Percentiles rank a stretch among this genome's conserved stretches.
phyloP scores from a whole-genome alignment of 2,113 vertebrate genomes.

The Triplophysa dalaica region DNA sequence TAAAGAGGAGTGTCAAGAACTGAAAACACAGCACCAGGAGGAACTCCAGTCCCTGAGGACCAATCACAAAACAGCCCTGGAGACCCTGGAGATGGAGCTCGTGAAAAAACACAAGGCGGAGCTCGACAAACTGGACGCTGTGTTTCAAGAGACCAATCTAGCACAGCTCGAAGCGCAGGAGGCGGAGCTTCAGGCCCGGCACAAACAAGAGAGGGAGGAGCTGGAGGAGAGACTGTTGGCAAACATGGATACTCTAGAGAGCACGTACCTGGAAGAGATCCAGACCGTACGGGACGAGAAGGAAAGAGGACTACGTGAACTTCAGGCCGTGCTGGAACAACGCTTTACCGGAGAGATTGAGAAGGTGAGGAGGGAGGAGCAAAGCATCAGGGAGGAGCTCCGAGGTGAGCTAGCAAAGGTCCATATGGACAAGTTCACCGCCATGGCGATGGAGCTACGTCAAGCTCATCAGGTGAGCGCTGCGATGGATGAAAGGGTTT shows the following conservation, averaged over 20 bases:
- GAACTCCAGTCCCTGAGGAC: constrained; percentile 59
- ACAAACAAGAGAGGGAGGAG: constrained; percentile 75
- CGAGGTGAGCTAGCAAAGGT: constrained; percentile 69
- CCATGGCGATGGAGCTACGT: constrained; percentile 75
- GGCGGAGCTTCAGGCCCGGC: constrained; percentile 70
- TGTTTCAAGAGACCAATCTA: constrained; percentile 65
- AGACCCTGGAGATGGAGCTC: constrained; percentile 62
- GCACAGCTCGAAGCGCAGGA: constrained; percentile 72
- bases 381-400: constrained; percentile 65
- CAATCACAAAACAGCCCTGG: constrained; percentile 64
- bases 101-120: constrained; percentile 66
- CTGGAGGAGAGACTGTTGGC: constrained; percentile 79
- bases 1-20: constrained; percentile 66
- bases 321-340: constrained; percentile 67
- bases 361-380: constrained; percentile 66
- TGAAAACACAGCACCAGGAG: constrained; percentile 64
- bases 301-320: constrained; percentile 65
- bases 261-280: constrained; percentile 81
- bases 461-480: constrained; percentile 77
- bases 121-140: constrained; percentile 63
- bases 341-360: constrained; percentile 62
- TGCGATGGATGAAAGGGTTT: not conserved
- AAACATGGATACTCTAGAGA: constrained; percentile 84
- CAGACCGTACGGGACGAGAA: constrained; percentile 77
- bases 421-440: constrained; percentile 76